phyloP scores from a whole-genome alignment of 2,888 invertebrate genomes.

The Cheilosia urbana region DNA sequence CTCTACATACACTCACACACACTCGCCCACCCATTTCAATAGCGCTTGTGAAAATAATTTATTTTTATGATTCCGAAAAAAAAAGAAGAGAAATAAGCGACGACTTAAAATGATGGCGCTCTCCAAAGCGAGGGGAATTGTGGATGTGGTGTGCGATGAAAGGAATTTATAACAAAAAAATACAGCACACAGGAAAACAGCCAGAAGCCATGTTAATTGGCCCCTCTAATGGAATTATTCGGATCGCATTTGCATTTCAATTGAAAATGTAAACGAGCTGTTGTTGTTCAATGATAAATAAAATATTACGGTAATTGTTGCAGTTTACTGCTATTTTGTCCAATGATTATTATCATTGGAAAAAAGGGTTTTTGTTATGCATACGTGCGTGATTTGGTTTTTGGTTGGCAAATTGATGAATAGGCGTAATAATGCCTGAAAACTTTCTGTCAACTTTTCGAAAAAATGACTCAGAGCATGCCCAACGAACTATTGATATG shows the following conservation, averaged over 20 bases:
- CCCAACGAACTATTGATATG: slow-evolving; percentile 10
- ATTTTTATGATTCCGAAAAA: slow-evolving; percentile 53
- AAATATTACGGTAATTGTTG: slow-evolving; percentile 71
- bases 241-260: slow-evolving; percentile 75
- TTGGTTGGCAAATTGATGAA: slow-evolving; percentile 45
- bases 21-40: slow-evolving; percentile 2
- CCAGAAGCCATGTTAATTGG: slow-evolving; percentile 74
- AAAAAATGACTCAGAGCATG: not conserved
- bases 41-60: slow-evolving; percentile 49
- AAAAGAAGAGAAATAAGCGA: slow-evolving; percentile 53
- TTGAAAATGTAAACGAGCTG: slow-evolving; percentile 75
- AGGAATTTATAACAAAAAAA: slow-evolving; percentile 3
- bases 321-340: slow-evolving; percentile 69
- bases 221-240: slow-evolving; percentile 74
- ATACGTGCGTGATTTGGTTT: slow-evolving; percentile 2
- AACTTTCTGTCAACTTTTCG: slow-evolving; percentile 6
- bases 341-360: slow-evolving; percentile 43
- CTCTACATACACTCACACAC: slow-evolving; percentile 2
- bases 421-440: slow-evolving; percentile 30
- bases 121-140: not conserved
- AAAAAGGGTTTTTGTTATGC: slow-evolving; percentile 33
- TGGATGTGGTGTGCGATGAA: not conserved
- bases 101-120: slow-evolving; percentile 34
- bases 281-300: slow-evolving; percentile 71
- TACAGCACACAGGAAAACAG: slow-evolving; percentile 25